Percentiles rank a stretch among this genome's conserved stretches.
Conservation (phyloP, 2,113 vertebrate species). For the Leptodactylus fuscus region DNA sequence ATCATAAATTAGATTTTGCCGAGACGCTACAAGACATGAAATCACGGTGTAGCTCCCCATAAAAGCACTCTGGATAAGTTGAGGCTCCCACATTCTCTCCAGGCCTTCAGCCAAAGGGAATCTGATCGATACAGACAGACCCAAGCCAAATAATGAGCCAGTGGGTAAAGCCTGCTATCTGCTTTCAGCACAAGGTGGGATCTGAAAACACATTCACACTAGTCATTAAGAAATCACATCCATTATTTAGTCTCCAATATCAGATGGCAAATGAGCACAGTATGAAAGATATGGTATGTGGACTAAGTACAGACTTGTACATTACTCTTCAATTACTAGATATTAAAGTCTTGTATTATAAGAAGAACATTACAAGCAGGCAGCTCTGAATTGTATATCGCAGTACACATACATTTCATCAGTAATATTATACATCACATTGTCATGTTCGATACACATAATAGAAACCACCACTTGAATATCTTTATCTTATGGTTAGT, state of each 20-base stretch:
- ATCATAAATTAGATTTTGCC: slow-evolving; percentile 35
- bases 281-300: slow-evolving; percentile 13
- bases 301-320: neutral
- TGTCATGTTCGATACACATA: neutral
- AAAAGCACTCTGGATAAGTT: slow-evolving; percentile 7
- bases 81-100: slow-evolving; percentile 6
- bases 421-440: neutral
- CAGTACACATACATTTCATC: neutral
- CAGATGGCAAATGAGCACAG: neutral
- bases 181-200: slow-evolving; percentile 18
- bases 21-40: slow-evolving; percentile 18
- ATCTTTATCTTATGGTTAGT: too few relatives aligned
- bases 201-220: neutral
- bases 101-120: slow-evolving; percentile 43
- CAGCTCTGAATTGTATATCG: neutral
- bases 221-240: slow-evolving; percentile 6
- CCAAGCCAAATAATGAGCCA: slow-evolving; percentile 29
- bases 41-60: slow-evolving; percentile 5
- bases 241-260: slow-evolving; percentile 38
- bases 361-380: neutral
- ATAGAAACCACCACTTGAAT: too few relatives aligned
- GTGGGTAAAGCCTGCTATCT: slow-evolving; percentile 30
- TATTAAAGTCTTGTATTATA: neutral
- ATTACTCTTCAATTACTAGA: slow-evolving; percentile 3
- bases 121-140: slow-evolving; percentile 48